A percentile compares a stretch with the other conserved stretches of the same genome.
Evolutionary conservation across 2,113 vertebrate species (phyloP).

Genomic region (Oncorhynchus clarkii): DNA sequence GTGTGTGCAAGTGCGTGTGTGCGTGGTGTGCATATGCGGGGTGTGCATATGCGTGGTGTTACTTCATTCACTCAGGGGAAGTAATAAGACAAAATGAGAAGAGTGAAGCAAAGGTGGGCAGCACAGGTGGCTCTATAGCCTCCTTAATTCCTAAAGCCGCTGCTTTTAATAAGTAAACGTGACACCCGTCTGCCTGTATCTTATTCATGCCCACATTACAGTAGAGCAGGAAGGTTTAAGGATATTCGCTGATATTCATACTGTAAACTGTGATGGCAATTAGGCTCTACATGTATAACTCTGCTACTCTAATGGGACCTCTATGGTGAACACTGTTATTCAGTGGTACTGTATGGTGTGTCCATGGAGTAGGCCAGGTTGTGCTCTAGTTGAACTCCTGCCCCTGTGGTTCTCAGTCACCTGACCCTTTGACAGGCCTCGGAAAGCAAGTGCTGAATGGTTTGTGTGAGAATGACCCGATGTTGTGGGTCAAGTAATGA

Average conservation of each 20-base stretch:
- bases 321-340: background rate
- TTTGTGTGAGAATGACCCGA: background rate
- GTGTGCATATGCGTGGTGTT: background rate
- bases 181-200: conserved; percentile 2
- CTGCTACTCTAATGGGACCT: background rate
- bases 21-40: too few relatives aligned
- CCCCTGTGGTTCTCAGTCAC: conserved; percentile 14
- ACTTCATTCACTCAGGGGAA: background rate
- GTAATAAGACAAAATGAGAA: background rate
- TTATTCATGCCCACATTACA: background rate
- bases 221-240: background rate
- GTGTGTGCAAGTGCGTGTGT: too few relatives aligned
- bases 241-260: background rate
- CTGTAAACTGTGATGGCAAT: background rate
- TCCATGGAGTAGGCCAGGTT: background rate
- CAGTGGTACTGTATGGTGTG: background rate
- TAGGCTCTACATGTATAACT: background rate
- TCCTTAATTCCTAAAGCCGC: background rate
- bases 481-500: background rate
- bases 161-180: conserved; percentile 4
- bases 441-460: conserved; percentile 10
- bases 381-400: background rate
- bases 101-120: too few relatives aligned
- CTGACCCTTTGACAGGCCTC: conserved; percentile 8
- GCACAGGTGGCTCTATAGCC: conserved; percentile 6